A percentile compares a stretch with the other conserved stretches of the same genome.
Conservation (phyloP, 1,140 invertebrate species). For the Plutomurus gul region DNA sequence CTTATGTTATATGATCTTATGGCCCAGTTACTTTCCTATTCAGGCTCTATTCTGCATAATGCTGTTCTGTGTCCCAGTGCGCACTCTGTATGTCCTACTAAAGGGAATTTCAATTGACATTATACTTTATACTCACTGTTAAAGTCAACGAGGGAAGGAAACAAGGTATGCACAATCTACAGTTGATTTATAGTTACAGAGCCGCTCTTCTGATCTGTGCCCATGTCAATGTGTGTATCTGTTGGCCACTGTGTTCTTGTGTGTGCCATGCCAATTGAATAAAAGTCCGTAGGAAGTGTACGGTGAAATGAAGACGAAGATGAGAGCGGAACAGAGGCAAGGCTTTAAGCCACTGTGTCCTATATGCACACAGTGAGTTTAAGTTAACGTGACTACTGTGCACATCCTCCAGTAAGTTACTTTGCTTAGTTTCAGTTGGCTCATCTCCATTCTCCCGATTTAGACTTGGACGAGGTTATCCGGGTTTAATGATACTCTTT, state of each 20-base stretch:
- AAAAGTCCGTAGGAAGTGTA: neutral
- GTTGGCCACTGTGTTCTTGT: neutral
- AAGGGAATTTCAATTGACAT: no score
- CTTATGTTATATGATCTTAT: no score
- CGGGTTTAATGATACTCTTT: constrained; percentile 41
- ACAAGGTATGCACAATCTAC: no score
- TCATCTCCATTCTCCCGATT: constrained; percentile 28
- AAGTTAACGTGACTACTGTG: no score
- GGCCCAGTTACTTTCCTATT: no score
- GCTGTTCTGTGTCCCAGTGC: no score
- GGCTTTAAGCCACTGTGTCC: neutral
- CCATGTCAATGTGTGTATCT: neutral
- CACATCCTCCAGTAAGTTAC: neutral
- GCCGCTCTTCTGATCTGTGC: neutral
- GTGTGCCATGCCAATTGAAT: neutral
- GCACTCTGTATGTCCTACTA: no score
- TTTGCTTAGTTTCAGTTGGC: constrained; percentile 24
- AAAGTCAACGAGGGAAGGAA: no score
- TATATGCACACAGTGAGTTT: no score
- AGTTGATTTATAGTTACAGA: neutral
- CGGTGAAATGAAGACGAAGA: neutral
- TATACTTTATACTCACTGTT: no score
- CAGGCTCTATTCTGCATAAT: no score
- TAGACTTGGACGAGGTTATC: constrained; percentile 37
- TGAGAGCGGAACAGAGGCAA: neutral